phyloP scores from a whole-genome alignment of 2,113 vertebrate species.

The Arizona elegans region DNA sequence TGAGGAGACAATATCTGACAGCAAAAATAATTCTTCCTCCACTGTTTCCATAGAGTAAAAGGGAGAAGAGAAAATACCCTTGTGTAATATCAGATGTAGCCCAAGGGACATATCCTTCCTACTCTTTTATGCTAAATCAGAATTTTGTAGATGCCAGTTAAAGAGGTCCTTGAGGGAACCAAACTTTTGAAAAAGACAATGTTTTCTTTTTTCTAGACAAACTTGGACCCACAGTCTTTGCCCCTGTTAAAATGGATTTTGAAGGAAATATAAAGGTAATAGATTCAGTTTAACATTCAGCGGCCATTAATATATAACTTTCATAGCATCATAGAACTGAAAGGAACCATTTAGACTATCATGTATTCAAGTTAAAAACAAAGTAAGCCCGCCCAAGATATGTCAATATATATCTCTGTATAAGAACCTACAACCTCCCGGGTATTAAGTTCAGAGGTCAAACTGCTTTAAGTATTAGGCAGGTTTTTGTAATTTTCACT shows the following conservation, averaged over 20 bases:
- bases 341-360: neutral
- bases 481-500: neutral
- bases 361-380: neutral
- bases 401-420: neutral
- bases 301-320: neutral
- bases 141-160: neutral
- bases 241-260: conserved; percentile 99
- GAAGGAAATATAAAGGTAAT: conserved; percentile 97
- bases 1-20: neutral
- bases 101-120: neutral
- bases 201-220: conserved; percentile 77
- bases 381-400: neutral
- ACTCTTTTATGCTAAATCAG: neutral
- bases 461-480: neutral
- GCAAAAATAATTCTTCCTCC: neutral
- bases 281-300: neutral
- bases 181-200: conserved; percentile 6
- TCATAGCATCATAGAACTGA: neutral
- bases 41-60: neutral
- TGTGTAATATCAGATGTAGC: neutral
- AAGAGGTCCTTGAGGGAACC: neutral
- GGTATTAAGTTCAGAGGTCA: neutral
- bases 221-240: conserved; percentile 95
- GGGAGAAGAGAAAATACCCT: neutral
- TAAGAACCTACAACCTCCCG: neutral